Percentiles rank a stretch among this genome's conserved stretches.
Evolutionary conservation across 2,888 invertebrate genomes (phyloP).

Genomic region (Antitype chi): DNA sequence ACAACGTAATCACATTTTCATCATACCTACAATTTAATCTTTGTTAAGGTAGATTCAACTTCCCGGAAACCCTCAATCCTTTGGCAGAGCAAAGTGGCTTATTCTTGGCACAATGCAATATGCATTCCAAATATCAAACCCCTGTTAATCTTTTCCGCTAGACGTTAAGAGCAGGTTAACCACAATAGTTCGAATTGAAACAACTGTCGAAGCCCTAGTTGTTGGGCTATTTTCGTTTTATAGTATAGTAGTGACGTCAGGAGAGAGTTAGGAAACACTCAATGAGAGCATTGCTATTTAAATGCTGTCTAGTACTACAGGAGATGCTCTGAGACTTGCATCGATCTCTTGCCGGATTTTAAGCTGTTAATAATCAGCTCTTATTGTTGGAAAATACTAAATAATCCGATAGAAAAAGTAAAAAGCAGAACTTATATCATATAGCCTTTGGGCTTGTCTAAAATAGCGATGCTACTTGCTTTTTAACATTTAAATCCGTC

Average conservation of each 20-base stretch:
- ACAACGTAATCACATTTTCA: background rate
- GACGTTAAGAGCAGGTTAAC: slow-evolving; percentile 26
- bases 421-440: background rate
- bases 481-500: background rate
- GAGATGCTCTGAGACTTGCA: slow-evolving; percentile 11
- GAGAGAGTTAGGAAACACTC: slow-evolving; percentile 48
- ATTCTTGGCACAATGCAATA: slow-evolving; percentile 8
- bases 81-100: background rate
- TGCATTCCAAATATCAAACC: slow-evolving; percentile 10
- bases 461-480: background rate
- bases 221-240: slow-evolving; percentile 48
- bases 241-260: slow-evolving; percentile 55
- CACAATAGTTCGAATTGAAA: slow-evolving; percentile 31
- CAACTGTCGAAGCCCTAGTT: slow-evolving; percentile 55
- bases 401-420: background rate
- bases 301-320: slow-evolving; percentile 22
- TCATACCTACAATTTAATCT: background rate
- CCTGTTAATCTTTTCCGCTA: slow-evolving; percentile 25
- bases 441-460: background rate
- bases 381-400: background rate
- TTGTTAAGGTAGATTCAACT: slow-evolving; percentile 6
- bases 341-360: background rate
- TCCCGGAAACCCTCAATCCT: slow-evolving; percentile 4
- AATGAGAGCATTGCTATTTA: slow-evolving; percentile 59
- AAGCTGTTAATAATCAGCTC: background rate